A percentile compares a stretch with the other conserved stretches of the same genome.
These are phyloP conservation scores for Zoanthus sansibaricus DNA, from an alignment of 92 coral and sea anemone genomes.

Conservation along the genomic window DNA sequence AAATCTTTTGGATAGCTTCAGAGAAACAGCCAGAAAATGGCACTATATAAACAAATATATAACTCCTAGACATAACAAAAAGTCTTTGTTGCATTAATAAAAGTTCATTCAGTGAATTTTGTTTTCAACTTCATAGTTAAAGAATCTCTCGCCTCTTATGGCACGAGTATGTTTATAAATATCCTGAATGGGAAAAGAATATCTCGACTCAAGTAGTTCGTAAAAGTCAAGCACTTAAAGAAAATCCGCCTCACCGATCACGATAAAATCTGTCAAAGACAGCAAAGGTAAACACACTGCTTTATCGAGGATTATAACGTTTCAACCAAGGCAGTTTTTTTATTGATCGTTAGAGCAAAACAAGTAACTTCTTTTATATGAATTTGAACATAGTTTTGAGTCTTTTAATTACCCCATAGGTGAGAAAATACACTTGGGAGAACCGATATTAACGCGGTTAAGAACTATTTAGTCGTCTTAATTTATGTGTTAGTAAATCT, in stretches of 20 bases:
- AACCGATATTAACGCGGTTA: slow-evolving; percentile 7
- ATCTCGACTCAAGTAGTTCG: slow-evolving; percentile 21
- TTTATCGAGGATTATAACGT: background rate
- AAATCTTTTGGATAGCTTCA: background rate
- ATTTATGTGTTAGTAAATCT: background rate
- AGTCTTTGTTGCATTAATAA: background rate
- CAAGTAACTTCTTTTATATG: background rate
- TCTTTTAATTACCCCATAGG: background rate
- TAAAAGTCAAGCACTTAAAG: slow-evolving; percentile 1
- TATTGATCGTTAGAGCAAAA: background rate
- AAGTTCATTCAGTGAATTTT: background rate
- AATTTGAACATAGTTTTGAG: background rate
- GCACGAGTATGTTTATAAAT: slow-evolving; percentile 1
- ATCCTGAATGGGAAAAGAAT: background rate
- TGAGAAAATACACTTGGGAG: background rate
- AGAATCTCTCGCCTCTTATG: background rate
- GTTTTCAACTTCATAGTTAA: background rate
- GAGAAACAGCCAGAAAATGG: background rate
- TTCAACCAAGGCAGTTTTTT: background rate
- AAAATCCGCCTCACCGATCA: background rate
- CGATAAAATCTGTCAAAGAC: background rate
- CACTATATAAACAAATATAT: background rate
- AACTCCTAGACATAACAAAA: background rate
- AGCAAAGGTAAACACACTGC: background rate
- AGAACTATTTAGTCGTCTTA: background rate